phyloP scores from a whole-genome alignment of 2,888 invertebrate genomes.

The Galeruca laticollis region DNA sequence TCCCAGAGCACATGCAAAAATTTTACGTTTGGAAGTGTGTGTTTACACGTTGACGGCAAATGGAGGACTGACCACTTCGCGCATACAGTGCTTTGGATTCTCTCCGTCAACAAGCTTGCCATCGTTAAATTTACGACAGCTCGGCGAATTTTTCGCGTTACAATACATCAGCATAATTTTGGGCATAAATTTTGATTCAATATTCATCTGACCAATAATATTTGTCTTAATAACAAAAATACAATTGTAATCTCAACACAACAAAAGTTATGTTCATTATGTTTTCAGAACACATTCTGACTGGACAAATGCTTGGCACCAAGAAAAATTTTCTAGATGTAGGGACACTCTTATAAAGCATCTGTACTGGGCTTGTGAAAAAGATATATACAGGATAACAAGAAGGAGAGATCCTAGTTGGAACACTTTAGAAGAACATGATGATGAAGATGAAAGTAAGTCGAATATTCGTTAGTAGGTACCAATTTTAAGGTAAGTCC shows the following conservation, averaged over 20 bases:
- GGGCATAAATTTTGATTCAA: too few species aligned
- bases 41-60: too few species aligned
- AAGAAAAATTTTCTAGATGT: constrained; percentile 71
- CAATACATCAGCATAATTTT: too few species aligned
- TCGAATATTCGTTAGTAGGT: constrained; percentile 8
- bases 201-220: too few species aligned
- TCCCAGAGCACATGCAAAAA: too few species aligned
- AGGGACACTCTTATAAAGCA: constrained; percentile 71
- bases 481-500: constrained; percentile 2
- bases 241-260: not conserved
- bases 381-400: constrained; percentile 72
- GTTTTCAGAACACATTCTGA: constrained; percentile 69
- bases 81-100: too few species aligned
- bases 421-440: constrained; percentile 40
- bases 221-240: too few species aligned
- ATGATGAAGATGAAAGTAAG: constrained; percentile 48
- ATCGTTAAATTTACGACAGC: too few species aligned
- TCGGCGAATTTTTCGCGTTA: too few species aligned
- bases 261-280: not conserved
- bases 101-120: too few species aligned
- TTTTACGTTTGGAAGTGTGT: too few species aligned
- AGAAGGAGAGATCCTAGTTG: constrained; percentile 63
- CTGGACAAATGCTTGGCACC: constrained; percentile 73
- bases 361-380: constrained; percentile 74
- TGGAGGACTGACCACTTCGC: too few species aligned